These are phyloP conservation scores for Hippoglossus hippoglossus DNA, from an alignment of 2,797 vertebrate genomes.

Conservation along the genomic window DNA sequence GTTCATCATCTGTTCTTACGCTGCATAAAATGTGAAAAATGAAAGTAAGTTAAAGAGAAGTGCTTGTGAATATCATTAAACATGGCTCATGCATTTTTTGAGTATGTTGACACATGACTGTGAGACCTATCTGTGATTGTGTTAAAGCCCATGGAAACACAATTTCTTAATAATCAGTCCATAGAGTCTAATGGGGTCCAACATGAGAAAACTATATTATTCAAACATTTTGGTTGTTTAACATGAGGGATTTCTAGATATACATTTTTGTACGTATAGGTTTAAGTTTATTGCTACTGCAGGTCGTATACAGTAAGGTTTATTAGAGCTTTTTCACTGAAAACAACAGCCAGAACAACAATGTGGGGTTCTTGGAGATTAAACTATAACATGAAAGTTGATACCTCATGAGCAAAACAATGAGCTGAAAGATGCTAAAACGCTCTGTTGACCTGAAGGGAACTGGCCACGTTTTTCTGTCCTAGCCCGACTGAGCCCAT, in stretches of 20 bases:
- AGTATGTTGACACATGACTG: not conserved
- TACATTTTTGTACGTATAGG: too few species aligned
- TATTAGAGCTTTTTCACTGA: not conserved
- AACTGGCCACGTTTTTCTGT: too few species aligned
- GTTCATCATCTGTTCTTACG: not conserved
- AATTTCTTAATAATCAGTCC: too few species aligned
- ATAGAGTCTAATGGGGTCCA: too few species aligned
- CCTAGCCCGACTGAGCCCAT: too few species aligned
- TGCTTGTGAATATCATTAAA: not conserved
- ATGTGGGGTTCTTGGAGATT: not conserved
- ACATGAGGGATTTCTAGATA: too few species aligned
- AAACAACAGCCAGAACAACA: not conserved
- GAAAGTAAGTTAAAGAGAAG: conserved; percentile 5
- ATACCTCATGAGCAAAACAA: not conserved
- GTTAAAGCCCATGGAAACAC: not conserved
- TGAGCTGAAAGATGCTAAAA: not conserved
- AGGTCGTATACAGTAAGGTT: not conserved
- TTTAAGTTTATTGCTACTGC: not conserved
- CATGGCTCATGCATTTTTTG: too few species aligned
- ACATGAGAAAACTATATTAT: too few species aligned
- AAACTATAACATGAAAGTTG: not conserved
- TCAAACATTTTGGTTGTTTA: too few species aligned
- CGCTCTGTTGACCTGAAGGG: too few species aligned
- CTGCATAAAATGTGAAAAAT: conserved; percentile 7
- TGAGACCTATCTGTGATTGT: not conserved